Conservation (phyloP, 1,140 invertebrate genomes). For the Drosophila micromelanica region DNA sequence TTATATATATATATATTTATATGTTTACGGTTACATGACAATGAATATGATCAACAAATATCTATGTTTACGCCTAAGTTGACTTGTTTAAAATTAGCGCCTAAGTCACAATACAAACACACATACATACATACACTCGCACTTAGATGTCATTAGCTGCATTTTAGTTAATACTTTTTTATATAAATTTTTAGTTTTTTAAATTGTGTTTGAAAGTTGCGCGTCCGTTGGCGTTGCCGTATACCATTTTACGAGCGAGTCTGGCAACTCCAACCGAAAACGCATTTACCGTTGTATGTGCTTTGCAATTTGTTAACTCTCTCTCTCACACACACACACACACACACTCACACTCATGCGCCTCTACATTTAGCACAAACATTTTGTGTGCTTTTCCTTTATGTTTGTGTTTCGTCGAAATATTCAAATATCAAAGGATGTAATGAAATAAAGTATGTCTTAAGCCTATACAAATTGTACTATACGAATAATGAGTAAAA, state of each 20-base stretch:
- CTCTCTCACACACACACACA: too few species aligned
- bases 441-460: neutral
- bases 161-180: constrained; percentile 39
- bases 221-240: constrained; percentile 11
- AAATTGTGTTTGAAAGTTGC: constrained; percentile 8
- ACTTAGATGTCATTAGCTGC: constrained; percentile 28
- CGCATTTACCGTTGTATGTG: constrained; percentile 14
- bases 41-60: constrained; percentile 27
- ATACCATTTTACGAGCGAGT: neutral
- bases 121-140: constrained; percentile 12
- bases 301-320: constrained; percentile 1
- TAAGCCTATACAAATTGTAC: constrained; percentile 18
- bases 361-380: neutral
- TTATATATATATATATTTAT: too few species aligned
- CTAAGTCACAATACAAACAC: constrained; percentile 16
- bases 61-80: constrained; percentile 35
- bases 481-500: constrained; percentile 14
- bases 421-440: constrained; percentile 16
- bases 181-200: constrained; percentile 10
- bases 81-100: constrained; percentile 28
- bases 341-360: constrained; percentile 10
- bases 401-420: constrained; percentile 27
- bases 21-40: constrained; percentile 20
- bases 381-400: neutral
- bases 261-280: constrained; percentile 1